Base-by-base conservation (phyloP, 2,113 vertebrate genomes). In the Pelvicachromis taeniatus region DNA sequence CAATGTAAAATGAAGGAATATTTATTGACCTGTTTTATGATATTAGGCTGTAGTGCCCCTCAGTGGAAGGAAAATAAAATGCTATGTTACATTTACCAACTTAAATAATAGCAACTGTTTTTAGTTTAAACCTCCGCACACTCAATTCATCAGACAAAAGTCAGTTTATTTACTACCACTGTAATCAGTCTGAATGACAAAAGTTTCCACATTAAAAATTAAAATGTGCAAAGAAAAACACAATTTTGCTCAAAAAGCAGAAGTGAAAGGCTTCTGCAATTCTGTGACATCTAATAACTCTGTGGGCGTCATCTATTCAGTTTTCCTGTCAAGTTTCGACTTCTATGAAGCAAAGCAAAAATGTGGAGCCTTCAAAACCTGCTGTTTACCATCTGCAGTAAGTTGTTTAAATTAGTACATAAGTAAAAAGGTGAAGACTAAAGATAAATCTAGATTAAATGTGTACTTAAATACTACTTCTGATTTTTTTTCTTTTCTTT, bases 321-420 rank as follows among this genome's bases (percentile, higher is more conserved):
- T n/a, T 38, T 73, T 73, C 23, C 68, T 73, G 7, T 40, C 4
- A 1, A 29, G 40, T 78, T 82, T 87, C 54, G 50, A 6, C 83
- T 87, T 81, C 33, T 63, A 63, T 82, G 23, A 63, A 12, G 17
- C 2, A 17, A 5, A 38, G 35, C 31, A 42, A 83, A 23, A 63
- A 89, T 84, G 88, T 56, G 56, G 85, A 40, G n/a, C 19, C 42
- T 52, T 83, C 29, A 33, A 14, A 81, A 2, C 2, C 50, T 53
- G 48, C 73, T 77, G 19, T 77, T 91, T 14, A 29, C 16, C 35
- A 38, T 89, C 35, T 90, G 21, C 48, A 54, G 93, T 93, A 73
- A 92, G 91, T 90, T 77, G 1, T 26, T 78, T 48, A 11, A 70
- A 9, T 70, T 5, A 63, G 0, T 12, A 19, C 58, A 61, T 35